Evolutionary conservation across 2,888 invertebrate genomes (phyloP).

Genomic region (Apomyelois bistriatella): DNA sequence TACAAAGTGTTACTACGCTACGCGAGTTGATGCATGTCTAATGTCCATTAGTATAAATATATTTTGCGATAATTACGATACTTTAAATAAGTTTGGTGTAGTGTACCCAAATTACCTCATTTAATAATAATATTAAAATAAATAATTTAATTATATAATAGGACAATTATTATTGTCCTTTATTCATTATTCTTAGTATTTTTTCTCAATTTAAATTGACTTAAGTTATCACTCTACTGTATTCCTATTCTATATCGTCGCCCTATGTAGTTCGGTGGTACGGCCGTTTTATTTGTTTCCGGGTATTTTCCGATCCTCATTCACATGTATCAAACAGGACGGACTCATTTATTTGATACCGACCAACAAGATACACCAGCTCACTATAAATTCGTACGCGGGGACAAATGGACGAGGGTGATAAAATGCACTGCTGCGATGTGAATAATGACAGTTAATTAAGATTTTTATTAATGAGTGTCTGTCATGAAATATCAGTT

Average conservation of each 20-base stretch:
- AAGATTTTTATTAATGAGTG: conserved; percentile 25
- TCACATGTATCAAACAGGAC: conserved; percentile 74
- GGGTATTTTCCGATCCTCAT: conserved; percentile 68
- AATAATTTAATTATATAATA: too few species aligned
- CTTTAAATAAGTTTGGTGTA: too few species aligned
- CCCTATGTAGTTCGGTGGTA: conserved; percentile 46
- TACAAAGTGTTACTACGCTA: too few species aligned
- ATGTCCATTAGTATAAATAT: too few species aligned
- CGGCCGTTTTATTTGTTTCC: conserved; percentile 69
- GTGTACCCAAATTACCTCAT: too few species aligned
- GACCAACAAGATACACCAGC: conserved; percentile 53
- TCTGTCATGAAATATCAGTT: conserved; percentile 16
- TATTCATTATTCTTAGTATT: too few species aligned
- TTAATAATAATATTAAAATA: too few species aligned
- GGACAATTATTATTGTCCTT: too few species aligned
- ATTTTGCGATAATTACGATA: too few species aligned
- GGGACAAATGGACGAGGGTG: conserved; percentile 30
- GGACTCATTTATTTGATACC: conserved; percentile 75
- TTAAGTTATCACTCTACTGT: neutral
- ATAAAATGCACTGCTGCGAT: conserved; percentile 32
- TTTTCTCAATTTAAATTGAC: too few species aligned
- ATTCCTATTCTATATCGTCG: neutral
- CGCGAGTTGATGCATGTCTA: too few species aligned
- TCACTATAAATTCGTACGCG: conserved; percentile 39
- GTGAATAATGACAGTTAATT: conserved; percentile 33